Evolutionary conservation across 2,113 vertebrate genomes (phyloP).

Genomic region (Bucco capensis): DNA sequence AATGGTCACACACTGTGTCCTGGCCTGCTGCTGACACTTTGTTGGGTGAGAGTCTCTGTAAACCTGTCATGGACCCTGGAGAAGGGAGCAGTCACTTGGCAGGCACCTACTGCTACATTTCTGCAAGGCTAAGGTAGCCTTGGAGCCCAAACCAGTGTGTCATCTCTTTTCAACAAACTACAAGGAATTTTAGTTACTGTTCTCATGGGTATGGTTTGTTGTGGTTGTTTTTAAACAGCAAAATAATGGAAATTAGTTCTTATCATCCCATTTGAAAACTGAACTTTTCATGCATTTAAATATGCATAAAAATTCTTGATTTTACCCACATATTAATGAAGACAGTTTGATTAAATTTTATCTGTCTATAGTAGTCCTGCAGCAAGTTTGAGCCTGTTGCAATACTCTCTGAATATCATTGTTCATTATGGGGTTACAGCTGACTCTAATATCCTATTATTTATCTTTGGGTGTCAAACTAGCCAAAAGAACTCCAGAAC

Average conservation of each 20-base stretch:
- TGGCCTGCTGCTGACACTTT: not conserved
- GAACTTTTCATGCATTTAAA: not conserved
- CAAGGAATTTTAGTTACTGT: not conserved
- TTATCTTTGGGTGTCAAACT: not conserved
- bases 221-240: not conserved
- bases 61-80: fast-evolving
- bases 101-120: not conserved
- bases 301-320: not conserved
- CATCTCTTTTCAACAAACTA: not conserved
- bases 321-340: not conserved
- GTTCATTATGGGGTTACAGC: not conserved
- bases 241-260: not conserved
- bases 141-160: not conserved
- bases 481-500: not conserved
- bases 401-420: not conserved
- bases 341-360: not conserved
- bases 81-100: not conserved
- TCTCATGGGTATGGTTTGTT: not conserved
- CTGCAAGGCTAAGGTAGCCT: not conserved
- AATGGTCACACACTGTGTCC: not conserved
- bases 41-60: not conserved
- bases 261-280: not conserved
- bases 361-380: not conserved
- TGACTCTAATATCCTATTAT: not conserved
- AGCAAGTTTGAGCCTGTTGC: not conserved